Conservation (phyloP, 2,888 invertebrate genomes). For the Drosophila kuntzei region DNA sequence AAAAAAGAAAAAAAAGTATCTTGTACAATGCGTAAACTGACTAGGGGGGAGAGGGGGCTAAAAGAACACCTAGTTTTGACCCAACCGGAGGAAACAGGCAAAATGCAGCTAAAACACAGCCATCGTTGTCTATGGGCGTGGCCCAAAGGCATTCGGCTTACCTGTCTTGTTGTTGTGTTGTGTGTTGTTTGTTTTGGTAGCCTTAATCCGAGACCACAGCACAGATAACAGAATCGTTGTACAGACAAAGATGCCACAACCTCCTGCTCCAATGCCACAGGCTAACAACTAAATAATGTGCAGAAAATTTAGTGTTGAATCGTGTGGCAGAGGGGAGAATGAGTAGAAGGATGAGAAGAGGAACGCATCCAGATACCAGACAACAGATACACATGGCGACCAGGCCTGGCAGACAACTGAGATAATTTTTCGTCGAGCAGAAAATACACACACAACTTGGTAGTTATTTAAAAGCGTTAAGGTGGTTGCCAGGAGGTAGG, state of each 20-base stretch:
- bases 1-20: conserved; percentile 45
- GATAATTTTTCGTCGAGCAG: conserved; percentile 53
- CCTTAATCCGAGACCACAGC: conserved; percentile 72
- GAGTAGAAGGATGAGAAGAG: not conserved
- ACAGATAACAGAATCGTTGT: conserved; percentile 70
- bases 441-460: conserved; percentile 6
- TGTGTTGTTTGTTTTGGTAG: conserved; percentile 41
- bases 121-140: conserved; percentile 39
- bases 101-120: conserved; percentile 18
- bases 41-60: conserved; percentile 4
- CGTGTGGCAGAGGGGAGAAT: conserved; percentile 3
- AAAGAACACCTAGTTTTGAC: conserved; percentile 26
- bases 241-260: conserved; percentile 59
- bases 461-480: conserved; percentile 51
- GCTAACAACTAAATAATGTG: conserved; percentile 80
- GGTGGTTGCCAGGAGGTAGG: conserved; percentile 42
- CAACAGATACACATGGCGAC: conserved; percentile 51
- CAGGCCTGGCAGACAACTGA: conserved; percentile 34
- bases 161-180: conserved; percentile 9
- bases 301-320: conserved; percentile 68
- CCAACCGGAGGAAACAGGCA: conserved; percentile 17
- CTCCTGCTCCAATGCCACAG: conserved; percentile 2
- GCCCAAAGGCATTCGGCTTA: conserved; percentile 14
- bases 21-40: conserved; percentile 69
- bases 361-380: conserved; percentile 16